Conservation (phyloP, 2,113 vertebrate species). For the Phocoena phocoena region DNA sequence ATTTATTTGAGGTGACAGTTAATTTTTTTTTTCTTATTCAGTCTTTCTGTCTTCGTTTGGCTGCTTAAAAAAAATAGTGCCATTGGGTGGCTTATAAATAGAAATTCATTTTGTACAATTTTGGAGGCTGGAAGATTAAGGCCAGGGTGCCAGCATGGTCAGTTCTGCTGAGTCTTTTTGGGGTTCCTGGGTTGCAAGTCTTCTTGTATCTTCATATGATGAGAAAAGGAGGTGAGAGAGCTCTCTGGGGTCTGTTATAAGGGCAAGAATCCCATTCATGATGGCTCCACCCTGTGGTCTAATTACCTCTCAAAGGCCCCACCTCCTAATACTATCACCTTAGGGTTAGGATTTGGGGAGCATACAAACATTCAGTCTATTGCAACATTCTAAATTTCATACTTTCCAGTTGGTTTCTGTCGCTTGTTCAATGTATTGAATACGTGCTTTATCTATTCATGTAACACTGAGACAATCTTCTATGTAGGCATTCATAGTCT, state of each 20-base stretch:
- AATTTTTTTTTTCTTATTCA: not conserved
- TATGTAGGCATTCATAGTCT: not conserved
- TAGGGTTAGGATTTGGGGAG: not conserved
- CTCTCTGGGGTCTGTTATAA: not conserved
- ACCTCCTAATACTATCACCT: not conserved
- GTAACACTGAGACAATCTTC: not conserved
- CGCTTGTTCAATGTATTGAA: not conserved
- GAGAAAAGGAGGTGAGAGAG: not conserved
- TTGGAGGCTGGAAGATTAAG: not conserved
- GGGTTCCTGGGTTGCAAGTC: not conserved
- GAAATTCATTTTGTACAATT: not conserved
- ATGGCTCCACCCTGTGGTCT: not conserved
- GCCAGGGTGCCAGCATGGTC: not conserved
- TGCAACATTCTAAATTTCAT: not conserved
- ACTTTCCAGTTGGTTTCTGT: not conserved
- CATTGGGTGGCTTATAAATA: not conserved
- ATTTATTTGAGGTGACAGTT: not conserved
- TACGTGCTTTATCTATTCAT: not conserved
- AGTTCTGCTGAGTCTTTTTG: not conserved
- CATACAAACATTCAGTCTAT: not conserved
- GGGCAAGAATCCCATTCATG: not conserved
- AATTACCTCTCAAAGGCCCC: not conserved
- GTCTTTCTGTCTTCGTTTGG: not conserved
- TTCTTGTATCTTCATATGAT: not conserved
- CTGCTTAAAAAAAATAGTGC: not conserved